Base-by-base conservation (phyloP, 2,797 vertebrate species). In the Tragelaphus eurycerus region DNA sequence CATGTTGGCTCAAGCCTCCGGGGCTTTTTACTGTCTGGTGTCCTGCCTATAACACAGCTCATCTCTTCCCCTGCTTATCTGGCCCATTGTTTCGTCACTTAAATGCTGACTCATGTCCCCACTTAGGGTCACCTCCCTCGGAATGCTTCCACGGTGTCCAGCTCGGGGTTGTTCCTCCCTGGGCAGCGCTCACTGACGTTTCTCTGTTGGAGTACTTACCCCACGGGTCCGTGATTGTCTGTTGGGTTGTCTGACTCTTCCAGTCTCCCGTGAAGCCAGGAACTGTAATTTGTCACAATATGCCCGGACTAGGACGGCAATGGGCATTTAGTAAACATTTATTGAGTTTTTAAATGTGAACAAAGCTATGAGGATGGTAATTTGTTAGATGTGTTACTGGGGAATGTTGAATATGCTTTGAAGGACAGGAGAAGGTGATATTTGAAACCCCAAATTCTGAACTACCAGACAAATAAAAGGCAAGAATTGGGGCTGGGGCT, bases 271-370 rank as follows among this genome's bases (percentile, higher is more conserved):
- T 21, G 31, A 92, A 92, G 29, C 27, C 74, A 38, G 87, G 29
- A 79, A 46, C 34, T 89, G 15, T 78, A 79, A 92, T 93, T 84
- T 93, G 31, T 95, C 83, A 94, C 8, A 86, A 4, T 54, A 57
- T 23, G 11, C 19, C 90, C 43, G 17, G 62, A 89, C 50, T 62
- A 74, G 84, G 67, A 50, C 0, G 9, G 9, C 46, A 76, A 59
- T 48, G 79, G 52, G 17, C 7, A 92, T 81, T 96, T 90, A 92
- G 34, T 89, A 95, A 86, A 48, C 16, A 93, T 54, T 54, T 91
- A 95, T 12, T 89, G 31, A 86, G 2, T 89, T 89, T 95, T 94
- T 62, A 96, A 93, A 93, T 81, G 60, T 34, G 34, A 95, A 50
- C 38, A 86, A 92, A 93, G 55, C 64, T 86, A 11, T 71, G 48